phyloP scores from a whole-genome alignment of 1,140 invertebrate species.

The Drosophila pallidifrons region DNA sequence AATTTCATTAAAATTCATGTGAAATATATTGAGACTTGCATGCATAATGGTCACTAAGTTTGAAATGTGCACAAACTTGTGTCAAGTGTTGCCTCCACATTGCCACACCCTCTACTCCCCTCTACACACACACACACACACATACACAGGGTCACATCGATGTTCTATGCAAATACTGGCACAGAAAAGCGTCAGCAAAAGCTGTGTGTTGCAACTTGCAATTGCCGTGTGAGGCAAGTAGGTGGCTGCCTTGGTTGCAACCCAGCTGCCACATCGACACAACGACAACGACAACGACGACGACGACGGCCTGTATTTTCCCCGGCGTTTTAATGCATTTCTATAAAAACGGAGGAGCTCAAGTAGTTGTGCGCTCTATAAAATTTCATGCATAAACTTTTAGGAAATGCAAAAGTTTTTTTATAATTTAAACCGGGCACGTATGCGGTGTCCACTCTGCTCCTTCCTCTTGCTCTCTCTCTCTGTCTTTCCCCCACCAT shows the following conservation, averaged over 20 bases:
- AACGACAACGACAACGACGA: too few species aligned
- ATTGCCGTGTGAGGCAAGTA: conserved; percentile 16
- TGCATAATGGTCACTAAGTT: conserved; percentile 83
- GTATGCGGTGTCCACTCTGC: conserved; percentile 59
- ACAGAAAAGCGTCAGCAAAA: conserved; percentile 19
- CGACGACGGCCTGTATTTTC: conserved; percentile 12
- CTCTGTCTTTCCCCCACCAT: not conserved
- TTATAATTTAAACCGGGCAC: conserved; percentile 78
- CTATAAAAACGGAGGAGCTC: conserved; percentile 69
- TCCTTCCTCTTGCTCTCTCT: not conserved
- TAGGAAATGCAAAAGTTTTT: conserved; percentile 74
- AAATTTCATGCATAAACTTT: conserved; percentile 83
- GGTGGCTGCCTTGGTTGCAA: too few species aligned
- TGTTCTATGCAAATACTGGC: conserved; percentile 67
- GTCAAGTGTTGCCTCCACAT: conserved; percentile 53
- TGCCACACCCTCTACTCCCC: not conserved
- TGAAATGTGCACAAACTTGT: conserved; percentile 61
- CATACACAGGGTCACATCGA: conserved; percentile 21
- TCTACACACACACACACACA: conserved; percentile 4
- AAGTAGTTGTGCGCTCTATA: conserved; percentile 73
- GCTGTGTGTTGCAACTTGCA: conserved; percentile 28
- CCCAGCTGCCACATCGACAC: not conserved
- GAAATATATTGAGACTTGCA: conserved; percentile 82
- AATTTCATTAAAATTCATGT: conserved; percentile 80
- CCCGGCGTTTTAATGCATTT: conserved; percentile 45